phyloP scores from a whole-genome alignment of 2,888 invertebrate species.

The Perithous albicinctus region DNA sequence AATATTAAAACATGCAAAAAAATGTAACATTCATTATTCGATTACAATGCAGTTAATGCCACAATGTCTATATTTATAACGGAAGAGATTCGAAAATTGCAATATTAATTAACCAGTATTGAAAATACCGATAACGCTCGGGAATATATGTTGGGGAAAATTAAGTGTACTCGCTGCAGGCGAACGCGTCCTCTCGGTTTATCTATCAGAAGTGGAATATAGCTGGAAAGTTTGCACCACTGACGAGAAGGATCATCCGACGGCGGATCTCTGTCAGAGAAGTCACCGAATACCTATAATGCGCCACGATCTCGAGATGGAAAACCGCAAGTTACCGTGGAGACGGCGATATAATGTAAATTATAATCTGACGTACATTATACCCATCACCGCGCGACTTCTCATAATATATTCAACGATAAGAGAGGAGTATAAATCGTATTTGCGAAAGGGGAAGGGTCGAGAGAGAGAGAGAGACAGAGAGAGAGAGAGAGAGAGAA shows the following conservation, averaged over 20 bases:
- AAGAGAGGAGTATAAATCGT: slow-evolving; percentile 59
- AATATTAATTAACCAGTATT: not conserved
- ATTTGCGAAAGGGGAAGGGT: slow-evolving; percentile 51
- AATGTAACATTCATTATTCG: too few relatives aligned
- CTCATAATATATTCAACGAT: slow-evolving; percentile 61
- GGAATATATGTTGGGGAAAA: not conserved
- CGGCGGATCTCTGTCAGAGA: slow-evolving; percentile 21
- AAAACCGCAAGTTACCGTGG: not conserved
- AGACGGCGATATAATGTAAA: slow-evolving; percentile 7
- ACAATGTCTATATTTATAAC: not conserved
- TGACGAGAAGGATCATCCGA: slow-evolving; percentile 1
- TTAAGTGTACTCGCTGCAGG: not conserved
- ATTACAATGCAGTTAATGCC: not conserved
- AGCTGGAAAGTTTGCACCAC: not conserved
- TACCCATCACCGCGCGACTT: slow-evolving; percentile 53
- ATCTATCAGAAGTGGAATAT: not conserved
- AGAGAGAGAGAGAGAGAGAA: slow-evolving; percentile 24
- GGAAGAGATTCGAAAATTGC: not conserved
- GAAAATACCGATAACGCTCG: not conserved
- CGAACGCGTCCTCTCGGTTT: not conserved
- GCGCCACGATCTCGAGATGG: slow-evolving; percentile 10
- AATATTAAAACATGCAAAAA: too few relatives aligned
- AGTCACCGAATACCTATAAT: slow-evolving; percentile 27
- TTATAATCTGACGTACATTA: slow-evolving; percentile 55
- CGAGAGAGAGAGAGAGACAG: slow-evolving; percentile 19